Conservation (phyloP, 2,888 invertebrate genomes). For the Drosophila percnosoma region DNA sequence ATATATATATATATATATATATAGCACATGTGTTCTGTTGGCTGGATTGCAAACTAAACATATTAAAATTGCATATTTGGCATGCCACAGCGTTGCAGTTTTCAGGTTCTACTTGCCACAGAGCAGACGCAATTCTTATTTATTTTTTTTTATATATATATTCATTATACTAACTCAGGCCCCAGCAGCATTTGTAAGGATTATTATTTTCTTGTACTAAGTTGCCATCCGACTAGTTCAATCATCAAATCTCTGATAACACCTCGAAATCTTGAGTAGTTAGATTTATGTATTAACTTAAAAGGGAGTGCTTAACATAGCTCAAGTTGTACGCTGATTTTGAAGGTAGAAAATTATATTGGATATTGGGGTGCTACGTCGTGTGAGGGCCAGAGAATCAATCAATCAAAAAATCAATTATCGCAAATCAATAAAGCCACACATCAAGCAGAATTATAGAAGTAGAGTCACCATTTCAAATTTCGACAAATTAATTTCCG, state of each 20-base stretch:
- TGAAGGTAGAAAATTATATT: background rate
- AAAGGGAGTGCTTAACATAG: too few relatives aligned
- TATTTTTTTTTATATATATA: too few relatives aligned
- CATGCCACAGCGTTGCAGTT: slow-evolving; percentile 23
- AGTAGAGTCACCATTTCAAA: background rate
- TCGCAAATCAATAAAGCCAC: background rate
- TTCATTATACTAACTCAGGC: too few relatives aligned
- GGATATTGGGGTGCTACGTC: fast-evolving
- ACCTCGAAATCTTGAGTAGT: background rate
- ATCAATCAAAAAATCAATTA: background rate
- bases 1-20: background rate
- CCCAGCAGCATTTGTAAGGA: background rate
- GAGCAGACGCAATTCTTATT: background rate
- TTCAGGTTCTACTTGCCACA: background rate
- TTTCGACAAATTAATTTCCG: background rate
- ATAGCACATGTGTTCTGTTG: background rate
- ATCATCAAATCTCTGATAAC: background rate
- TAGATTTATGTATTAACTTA: background rate
- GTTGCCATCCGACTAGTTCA: background rate
- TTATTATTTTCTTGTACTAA: background rate
- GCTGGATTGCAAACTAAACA: slow-evolving; percentile 4
- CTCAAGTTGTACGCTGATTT: background rate
- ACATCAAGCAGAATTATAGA: background rate
- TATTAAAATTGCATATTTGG: slow-evolving; percentile 28
- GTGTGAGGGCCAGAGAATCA: background rate